Conservation (phyloP, 2,888 invertebrate genomes). For the Hololepta plana region DNA sequence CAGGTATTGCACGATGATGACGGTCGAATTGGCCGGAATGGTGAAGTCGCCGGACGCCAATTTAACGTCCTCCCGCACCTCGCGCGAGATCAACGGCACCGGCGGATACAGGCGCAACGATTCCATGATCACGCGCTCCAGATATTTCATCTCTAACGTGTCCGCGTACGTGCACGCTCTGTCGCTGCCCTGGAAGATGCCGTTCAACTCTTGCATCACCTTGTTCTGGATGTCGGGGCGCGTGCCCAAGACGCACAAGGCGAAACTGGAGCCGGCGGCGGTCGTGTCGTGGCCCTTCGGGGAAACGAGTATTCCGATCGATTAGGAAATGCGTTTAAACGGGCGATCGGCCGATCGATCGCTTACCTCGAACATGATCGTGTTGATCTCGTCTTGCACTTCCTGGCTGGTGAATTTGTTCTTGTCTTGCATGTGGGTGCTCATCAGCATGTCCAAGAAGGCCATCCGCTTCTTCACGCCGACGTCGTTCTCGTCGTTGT, state of each 20-base stretch:
- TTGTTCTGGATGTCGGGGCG: constrained; percentile 56
- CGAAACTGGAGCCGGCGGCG: constrained; percentile 65
- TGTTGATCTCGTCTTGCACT: constrained; percentile 69
- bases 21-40: constrained; percentile 51
- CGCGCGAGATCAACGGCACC: constrained; percentile 59
- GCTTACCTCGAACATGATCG: constrained; percentile 69
- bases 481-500: constrained; percentile 49
- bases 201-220: constrained; percentile 53
- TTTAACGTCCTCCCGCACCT: constrained; percentile 51
- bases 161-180: constrained; percentile 64
- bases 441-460: constrained; percentile 71
- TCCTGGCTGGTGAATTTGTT: constrained; percentile 55
- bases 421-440: constrained; percentile 50
- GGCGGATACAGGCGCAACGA: constrained; percentile 64
- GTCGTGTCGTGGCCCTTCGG: constrained; percentile 74
- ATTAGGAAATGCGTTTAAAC: constrained; percentile 4
- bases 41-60: constrained; percentile 45
- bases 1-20: constrained; percentile 45
- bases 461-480: constrained; percentile 65
- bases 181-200: constrained; percentile 59
- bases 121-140: constrained; percentile 67
- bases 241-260: constrained; percentile 57
- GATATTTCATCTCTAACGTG: constrained; percentile 70
- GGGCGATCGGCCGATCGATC: background rate
- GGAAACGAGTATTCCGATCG: too few species aligned